phyloP scores from a whole-genome alignment of 2,888 invertebrate species.

The Octonoba sinensis region DNA sequence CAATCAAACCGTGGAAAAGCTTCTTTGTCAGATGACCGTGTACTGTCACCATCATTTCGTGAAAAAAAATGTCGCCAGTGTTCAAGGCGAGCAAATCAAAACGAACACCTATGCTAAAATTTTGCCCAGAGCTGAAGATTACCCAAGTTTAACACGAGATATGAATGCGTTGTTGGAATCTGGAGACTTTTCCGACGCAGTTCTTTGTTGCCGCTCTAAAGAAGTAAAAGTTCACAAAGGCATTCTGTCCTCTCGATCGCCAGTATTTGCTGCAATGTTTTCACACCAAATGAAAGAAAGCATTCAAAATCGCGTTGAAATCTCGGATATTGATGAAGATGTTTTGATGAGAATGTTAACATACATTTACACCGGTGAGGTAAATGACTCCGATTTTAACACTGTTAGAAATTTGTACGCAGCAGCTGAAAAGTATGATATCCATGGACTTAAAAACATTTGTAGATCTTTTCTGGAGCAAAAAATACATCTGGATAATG shows the following conservation, averaged over 20 bases:
- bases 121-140: too few species aligned
- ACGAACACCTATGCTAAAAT: too few species aligned
- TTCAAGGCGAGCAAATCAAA: too few species aligned
- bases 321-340: conserved; percentile 19
- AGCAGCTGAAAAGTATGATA: conserved; percentile 49
- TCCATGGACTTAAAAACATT: conserved; percentile 16
- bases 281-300: conserved; percentile 33
- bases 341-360: conserved; percentile 29
- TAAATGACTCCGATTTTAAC: conserved; percentile 6
- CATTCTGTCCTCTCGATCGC: conserved; percentile 28
- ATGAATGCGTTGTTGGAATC: too few species aligned
- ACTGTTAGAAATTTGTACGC: conserved; percentile 15
- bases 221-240: conserved; percentile 29
- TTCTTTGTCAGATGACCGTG: too few species aligned
- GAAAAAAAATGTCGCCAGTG: too few species aligned
- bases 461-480: not conserved
- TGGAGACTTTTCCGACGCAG: too few species aligned
- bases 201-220: not conserved
- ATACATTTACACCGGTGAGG: conserved; percentile 34
- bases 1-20: too few species aligned
- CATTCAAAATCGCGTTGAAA: conserved; percentile 9
- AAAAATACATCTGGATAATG: too few species aligned
- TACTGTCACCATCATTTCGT: too few species aligned
- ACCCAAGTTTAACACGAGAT: too few species aligned
- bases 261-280: conserved; percentile 55